Conservation (phyloP, 1,140 invertebrate genomes). For the Xylocopa sonorina region DNA sequence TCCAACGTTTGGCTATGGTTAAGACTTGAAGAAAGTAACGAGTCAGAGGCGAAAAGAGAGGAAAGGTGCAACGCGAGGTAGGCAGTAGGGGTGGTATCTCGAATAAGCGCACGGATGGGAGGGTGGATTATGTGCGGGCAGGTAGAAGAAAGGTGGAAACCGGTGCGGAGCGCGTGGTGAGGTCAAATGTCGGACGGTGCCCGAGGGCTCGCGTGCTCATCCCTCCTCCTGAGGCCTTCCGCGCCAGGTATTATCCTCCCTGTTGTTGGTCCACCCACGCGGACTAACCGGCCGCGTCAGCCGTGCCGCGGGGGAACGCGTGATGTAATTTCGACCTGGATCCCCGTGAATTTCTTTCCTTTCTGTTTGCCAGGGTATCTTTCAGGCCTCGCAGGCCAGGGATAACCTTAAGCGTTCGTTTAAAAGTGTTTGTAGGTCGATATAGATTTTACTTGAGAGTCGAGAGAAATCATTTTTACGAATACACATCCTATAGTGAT, state of each 20-base stretch:
- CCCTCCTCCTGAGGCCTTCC: slow-evolving; percentile 56
- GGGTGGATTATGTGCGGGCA: slow-evolving; percentile 56
- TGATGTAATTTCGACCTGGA: neutral
- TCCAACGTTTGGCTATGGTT: too few relatives aligned
- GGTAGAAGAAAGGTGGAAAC: slow-evolving; percentile 64
- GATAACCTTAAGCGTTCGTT: too few relatives aligned
- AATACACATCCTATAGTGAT: too few relatives aligned
- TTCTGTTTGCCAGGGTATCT: neutral
- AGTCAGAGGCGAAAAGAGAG: too few relatives aligned
- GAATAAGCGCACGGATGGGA: slow-evolving; percentile 13
- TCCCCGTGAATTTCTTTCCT: neutral
- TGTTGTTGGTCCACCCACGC: slow-evolving; percentile 55
- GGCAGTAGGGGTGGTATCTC: neutral
- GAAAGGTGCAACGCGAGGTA: neutral
- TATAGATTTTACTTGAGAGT: too few relatives aligned
- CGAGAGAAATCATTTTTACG: too few relatives aligned
- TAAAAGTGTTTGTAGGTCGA: too few relatives aligned
- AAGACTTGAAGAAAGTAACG: too few relatives aligned
- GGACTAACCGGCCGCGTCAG: slow-evolving; percentile 46
- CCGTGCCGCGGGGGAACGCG: slow-evolving; percentile 4
- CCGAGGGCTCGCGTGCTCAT: slow-evolving; percentile 79
- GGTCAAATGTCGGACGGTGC: slow-evolving; percentile 81
- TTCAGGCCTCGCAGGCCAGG: too few relatives aligned
- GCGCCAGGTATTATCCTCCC: slow-evolving; percentile 49
- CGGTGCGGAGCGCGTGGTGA: slow-evolving; percentile 74